Conservation (phyloP, 1,140 invertebrate species). For the Sitophilus oryzae region DNA sequence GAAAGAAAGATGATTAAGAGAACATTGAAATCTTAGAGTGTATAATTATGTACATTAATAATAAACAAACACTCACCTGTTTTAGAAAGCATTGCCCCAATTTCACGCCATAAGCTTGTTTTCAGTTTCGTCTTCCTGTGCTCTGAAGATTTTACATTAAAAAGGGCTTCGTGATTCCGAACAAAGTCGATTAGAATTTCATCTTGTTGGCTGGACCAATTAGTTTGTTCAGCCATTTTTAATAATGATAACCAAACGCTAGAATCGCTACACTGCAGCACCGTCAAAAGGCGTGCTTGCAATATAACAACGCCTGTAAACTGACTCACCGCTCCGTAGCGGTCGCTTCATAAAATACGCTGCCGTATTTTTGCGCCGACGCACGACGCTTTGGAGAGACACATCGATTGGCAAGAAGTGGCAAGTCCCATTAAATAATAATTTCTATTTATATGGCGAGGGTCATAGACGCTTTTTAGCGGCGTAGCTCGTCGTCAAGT, state of each 20-base stretch:
- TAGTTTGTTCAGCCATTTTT: slow-evolving; percentile 7
- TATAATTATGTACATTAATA: too few relatives aligned
- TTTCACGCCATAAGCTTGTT: background rate
- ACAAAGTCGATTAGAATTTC: slow-evolving; percentile 20
- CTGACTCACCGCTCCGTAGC: too few relatives aligned
- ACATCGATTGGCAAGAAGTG: too few relatives aligned
- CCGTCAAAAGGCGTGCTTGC: slow-evolving; percentile 1
- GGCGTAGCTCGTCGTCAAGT: background rate
- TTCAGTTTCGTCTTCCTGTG: background rate
- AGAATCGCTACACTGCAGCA: background rate
- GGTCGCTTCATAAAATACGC: background rate
- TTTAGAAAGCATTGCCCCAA: background rate
- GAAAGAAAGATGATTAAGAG: too few relatives aligned
- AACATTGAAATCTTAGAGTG: too few relatives aligned
- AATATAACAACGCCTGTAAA: slow-evolving; percentile 1
- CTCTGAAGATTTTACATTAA: slow-evolving; percentile 6
- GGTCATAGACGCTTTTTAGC: slow-evolving; percentile 1
- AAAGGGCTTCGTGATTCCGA: slow-evolving; percentile 12
- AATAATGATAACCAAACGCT: background rate
- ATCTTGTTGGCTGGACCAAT: slow-evolving; percentile 10
- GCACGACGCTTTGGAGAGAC: slow-evolving; percentile 3
- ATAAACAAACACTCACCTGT: too few relatives aligned
- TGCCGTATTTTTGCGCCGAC: slow-evolving; percentile 2
- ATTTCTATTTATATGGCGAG: too few relatives aligned
- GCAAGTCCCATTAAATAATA: too few relatives aligned